A percentile compares a stretch with the other conserved stretches of the same genome.
These are phyloP conservation scores for Megalurothrips usitatus DNA, from an alignment of 2,888 invertebrate genomes.

Conservation along the genomic window DNA sequence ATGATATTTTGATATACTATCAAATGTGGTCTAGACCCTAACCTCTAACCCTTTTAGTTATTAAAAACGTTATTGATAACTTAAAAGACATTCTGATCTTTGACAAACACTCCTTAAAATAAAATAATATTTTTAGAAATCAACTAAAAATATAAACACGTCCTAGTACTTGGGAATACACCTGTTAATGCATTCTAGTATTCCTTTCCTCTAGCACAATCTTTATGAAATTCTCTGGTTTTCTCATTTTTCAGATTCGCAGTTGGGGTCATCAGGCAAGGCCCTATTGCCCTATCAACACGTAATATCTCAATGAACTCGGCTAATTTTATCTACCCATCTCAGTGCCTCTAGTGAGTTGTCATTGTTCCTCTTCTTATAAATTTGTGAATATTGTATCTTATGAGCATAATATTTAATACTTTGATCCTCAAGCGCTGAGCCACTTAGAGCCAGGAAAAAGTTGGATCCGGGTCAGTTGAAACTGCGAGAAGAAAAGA, in stretches of 20 bases:
- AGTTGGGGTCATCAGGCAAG: neutral
- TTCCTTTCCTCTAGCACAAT: neutral
- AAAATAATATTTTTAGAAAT: neutral
- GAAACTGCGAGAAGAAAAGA: constrained; percentile 75
- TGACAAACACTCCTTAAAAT: neutral
- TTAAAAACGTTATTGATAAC: neutral
- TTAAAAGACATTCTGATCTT: neutral
- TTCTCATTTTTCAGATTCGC: neutral
- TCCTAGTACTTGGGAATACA: neutral
- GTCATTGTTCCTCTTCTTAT: no score
- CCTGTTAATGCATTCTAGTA: neutral
- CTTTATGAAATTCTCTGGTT: neutral
- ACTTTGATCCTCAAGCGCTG: constrained; percentile 57
- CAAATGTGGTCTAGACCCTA: neutral
- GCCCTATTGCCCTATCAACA: neutral
- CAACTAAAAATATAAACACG: neutral
- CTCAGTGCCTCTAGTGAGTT: neutral
- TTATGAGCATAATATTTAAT: neutral
- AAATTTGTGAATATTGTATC: neutral
- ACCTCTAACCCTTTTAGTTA: neutral
- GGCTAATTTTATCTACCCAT: neutral
- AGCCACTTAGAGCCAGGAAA: constrained; percentile 88
- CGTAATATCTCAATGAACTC: neutral
- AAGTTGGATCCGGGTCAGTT: constrained; percentile 75
- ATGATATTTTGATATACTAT: neutral